Evolutionary conservation across 2,888 invertebrate genomes (phyloP), one percentile per base, ranked within the genome.

Genomic region (Monoplex corrugatus): DNA sequence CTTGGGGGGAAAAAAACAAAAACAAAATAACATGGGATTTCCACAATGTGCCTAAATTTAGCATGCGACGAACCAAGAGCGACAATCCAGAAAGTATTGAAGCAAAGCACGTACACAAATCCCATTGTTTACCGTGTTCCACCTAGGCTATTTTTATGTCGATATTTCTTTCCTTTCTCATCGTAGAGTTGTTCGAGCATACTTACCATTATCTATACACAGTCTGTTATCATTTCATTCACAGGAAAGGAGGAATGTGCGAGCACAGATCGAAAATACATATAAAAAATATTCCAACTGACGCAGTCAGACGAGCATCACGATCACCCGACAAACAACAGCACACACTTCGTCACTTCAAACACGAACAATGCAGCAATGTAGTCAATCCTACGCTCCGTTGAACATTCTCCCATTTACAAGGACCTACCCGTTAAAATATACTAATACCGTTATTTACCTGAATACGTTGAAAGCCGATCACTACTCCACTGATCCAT

Each of bases 301-400:
- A 57, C 57, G 28, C 57, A 5, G 57, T 10, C 3, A 57, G 16
- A 2, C 16, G 57, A 57, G 16, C 3, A 68, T n/a, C 68, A n/a
- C 68, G 38, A 80, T 23, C 50, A 84, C n/a, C 50, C 50, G 16
- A 83, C 43, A 83, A 80, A 80, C 38, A 85, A 84, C n/a, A 85
- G 57, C 38, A 83, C 43, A 83, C 83, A 83, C 40, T 43, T 6
- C 16, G 43, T 35, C 23, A 23, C 8, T 16, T 57, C 19, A 35
- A 35, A 57, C 85, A 85, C n/a, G 13, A 8, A 3, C 28, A 45
- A 23, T 13, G 75, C 8, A 75, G 3, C 23, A n/a, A 75, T n/a
- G 38, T 38, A 35, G 38, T 38, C 75, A 23, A 75, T 75, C 38
- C 38, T 38, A 38, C 35, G 13, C 35, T 38, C 13, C 19, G 35